Base-by-base conservation (phyloP, 2,797 vertebrate species). In the Hemibagrus guttatus region DNA sequence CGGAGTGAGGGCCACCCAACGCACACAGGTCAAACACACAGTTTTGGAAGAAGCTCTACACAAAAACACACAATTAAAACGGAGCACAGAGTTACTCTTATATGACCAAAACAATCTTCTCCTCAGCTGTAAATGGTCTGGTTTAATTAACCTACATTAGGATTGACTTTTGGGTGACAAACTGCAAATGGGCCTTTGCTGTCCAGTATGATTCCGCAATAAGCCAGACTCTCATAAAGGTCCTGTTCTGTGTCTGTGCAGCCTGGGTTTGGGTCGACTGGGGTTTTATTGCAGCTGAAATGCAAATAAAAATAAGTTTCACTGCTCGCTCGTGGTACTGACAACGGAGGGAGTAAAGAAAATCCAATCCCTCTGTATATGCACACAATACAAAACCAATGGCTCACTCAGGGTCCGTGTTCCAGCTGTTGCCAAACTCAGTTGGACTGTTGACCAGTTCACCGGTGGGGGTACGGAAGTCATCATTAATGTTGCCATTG, bases 381-480 rank as follows among this genome's bases (percentile, higher is more conserved):
- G 9, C 8, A 49, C 46, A 49, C 52, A 21, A 26, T 49, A 80
- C 31, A 52, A 64, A 17, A 69, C 21, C 3, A 11, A 7, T 26
- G 39, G 66, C 92, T 92, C 74, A 93, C 93, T 91, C 72, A 42
- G 92, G 85, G 89, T 95, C 92, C 1, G 90, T 94, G 89, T 93
- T 94, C 95, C 95, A 96, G 91, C 95, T 96, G 92, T 95, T 87
- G 81, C 95, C 95, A 89, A 96, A 96, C 1, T 94, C 93, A 76
- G 92, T 93, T 23, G 89, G 85, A 63, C 84, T 88, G 71, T 39
- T 91, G 72, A 94, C 92, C 85, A 94, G 88, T n/a, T 85, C 88
- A 82, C 95, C 95, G 79, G 93, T 88, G 3, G 95, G 94, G 28
- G 92, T 95, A 52, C 92, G 92, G 93, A 95, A 95, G 84, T 96